phyloP scores from a whole-genome alignment of 2,797 vertebrate species.

The Hipposideros larvatus region DNA sequence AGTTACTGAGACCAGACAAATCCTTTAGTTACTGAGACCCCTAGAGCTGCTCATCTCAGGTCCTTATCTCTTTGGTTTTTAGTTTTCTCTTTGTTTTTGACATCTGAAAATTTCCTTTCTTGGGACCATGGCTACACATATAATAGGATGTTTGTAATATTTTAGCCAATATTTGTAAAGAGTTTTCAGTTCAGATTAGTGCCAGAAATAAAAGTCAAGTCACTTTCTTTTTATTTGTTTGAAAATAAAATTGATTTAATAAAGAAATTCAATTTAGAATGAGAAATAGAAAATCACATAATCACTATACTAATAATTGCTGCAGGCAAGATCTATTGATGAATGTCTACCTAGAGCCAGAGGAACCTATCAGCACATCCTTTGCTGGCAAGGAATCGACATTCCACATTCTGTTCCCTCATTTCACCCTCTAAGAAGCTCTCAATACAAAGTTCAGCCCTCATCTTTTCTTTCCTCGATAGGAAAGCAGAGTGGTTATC shows the following conservation, averaged over 20 bases:
- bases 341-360: not conserved
- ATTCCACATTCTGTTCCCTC: not conserved
- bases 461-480: not conserved
- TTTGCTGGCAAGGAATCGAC: not conserved
- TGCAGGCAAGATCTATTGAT: not conserved
- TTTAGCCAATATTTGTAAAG: slow-evolving; percentile 43
- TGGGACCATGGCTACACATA: not conserved
- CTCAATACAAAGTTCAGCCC: not conserved
- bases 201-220: slow-evolving; percentile 57
- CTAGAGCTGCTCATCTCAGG: not conserved
- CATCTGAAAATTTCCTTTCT: slow-evolving; percentile 39
- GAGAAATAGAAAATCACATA: slow-evolving; percentile 40
- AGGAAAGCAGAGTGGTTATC: not conserved
- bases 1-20: slow-evolving; percentile 40
- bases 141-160: slow-evolving; percentile 45
- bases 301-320: not conserved
- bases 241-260: slow-evolving; percentile 41
- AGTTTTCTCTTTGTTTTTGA: slow-evolving; percentile 70
- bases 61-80: slow-evolving; percentile 29
- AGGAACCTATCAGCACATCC: not conserved
- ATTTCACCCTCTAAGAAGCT: not conserved
- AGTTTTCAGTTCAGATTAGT: slow-evolving; percentile 22
- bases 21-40: too few relatives aligned
- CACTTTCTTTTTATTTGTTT: slow-evolving; percentile 45
- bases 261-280: slow-evolving; percentile 42